Evolutionary conservation across 2,113 vertebrate species (phyloP), one percentile per base, ranked within the genome.

Genomic region (Sarotherodon lohbergeri): DNA sequence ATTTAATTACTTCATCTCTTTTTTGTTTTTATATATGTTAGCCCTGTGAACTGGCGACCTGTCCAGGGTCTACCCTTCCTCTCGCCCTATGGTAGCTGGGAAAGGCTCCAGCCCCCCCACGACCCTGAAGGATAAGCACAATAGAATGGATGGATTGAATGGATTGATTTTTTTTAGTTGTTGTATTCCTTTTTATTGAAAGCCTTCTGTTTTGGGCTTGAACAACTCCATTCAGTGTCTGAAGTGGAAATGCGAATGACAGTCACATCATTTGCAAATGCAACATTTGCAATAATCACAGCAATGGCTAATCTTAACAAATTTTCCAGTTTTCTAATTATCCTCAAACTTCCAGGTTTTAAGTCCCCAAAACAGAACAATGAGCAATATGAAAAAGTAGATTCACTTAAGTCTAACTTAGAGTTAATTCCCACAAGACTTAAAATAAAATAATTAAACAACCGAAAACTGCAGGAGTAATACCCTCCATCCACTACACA

Each of bases 391-490:
- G 2, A 50, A 85, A 81, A 59, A 78, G 27, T 66, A 22, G 3
- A 79, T 84, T 78, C 32, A n/a, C 34, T 86, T 82, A 36, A 78
- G 39, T 73, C 54, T 84, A 13, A 85, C 82, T 80, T 68, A 36
- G 55, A 83, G 59, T 63, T 76, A n/a, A 81, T 80, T 54, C 19
- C 19, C 41, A 48, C 19, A 54, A 80, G 32, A 80, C 46, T 54
- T 29, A 41, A 83, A 48, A 83, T 57, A 43, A 48, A 84, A 85
- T 5, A 82, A 86, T 86, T 88, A 88, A 90, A 76, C 46, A 85
- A 54, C 66, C 39, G 29, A 81, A 90, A 87, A 55, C 57, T 29
- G 22, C 48, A 83, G 87, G 79, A 88, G 7, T 83, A 80, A 86
- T 84, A 32, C 39, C 14, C 50, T 57, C 27, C n/a, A 52, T 50